Evolutionary conservation across 2,113 vertebrate species (phyloP).

Genomic region (Mus pahari): DNA sequence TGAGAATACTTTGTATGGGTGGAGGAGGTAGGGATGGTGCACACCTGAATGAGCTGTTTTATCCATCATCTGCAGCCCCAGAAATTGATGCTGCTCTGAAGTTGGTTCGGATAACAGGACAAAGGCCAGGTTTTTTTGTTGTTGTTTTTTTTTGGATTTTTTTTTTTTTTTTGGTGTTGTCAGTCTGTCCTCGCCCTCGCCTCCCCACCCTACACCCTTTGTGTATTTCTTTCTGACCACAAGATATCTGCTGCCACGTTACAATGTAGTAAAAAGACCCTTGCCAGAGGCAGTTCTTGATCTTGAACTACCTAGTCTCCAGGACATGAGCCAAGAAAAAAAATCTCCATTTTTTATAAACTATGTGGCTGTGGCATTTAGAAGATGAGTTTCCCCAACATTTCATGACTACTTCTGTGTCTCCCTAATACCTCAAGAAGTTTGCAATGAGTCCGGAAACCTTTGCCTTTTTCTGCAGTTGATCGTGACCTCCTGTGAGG

Average conservation of each 20-base stretch:
- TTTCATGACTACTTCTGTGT: too few species aligned
- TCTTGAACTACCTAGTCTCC: neutral
- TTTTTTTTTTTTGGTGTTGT: neutral
- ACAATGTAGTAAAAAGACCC: neutral
- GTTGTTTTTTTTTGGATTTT: neutral
- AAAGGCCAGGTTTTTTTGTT: too few species aligned
- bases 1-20: neutral
- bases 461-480: neutral
- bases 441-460: neutral
- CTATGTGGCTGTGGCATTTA: neutral
- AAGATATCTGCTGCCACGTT: neutral
- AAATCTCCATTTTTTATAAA: neutral
- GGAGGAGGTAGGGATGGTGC: neutral
- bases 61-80: too few species aligned
- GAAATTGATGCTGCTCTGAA: neutral
- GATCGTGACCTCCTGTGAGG: neutral
- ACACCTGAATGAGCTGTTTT: neutral
- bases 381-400: neutral
- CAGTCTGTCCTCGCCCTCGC: too few species aligned
- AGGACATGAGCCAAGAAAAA: neutral
- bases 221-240: neutral
- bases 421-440: neutral
- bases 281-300: neutral
- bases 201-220: fast-evolving
- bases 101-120: neutral